Conservation (phyloP, 2,113 vertebrate genomes). For the Hylia prasina region DNA sequence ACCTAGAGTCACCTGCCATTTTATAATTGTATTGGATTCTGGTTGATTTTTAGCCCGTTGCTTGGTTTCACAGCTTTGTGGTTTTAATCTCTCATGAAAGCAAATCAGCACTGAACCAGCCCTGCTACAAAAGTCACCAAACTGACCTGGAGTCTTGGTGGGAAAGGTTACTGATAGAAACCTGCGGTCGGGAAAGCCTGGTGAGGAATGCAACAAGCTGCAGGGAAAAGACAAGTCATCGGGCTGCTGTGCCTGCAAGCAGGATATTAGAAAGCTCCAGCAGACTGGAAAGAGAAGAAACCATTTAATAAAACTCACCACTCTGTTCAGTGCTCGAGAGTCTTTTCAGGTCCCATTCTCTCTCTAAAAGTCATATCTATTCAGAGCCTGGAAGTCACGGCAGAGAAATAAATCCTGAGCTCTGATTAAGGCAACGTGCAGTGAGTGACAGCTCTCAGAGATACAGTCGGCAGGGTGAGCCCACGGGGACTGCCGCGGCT, state of each 20-base stretch:
- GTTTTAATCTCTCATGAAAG: conserved; percentile 21
- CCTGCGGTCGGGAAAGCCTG: not conserved
- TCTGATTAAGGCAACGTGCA: conserved; percentile 31
- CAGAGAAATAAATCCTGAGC: conserved; percentile 4
- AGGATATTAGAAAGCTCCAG: conserved; percentile 38
- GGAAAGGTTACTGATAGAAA: conserved; percentile 36
- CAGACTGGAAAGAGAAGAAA: conserved; percentile 40
- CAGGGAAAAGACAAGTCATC: conserved; percentile 40
- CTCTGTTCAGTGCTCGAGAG: conserved; percentile 23
- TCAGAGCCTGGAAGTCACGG: not conserved
- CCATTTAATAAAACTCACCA: conserved; percentile 67
- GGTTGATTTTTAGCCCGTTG: not conserved
- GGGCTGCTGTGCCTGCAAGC: conserved; percentile 33
- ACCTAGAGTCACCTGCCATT: conserved; percentile 78
- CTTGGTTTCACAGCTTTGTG: not conserved
- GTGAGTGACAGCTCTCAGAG: conserved; percentile 44
- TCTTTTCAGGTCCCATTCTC: conserved; percentile 43
- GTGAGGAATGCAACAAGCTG: conserved; percentile 60
- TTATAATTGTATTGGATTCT: conserved; percentile 25
- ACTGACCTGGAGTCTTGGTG: not conserved
- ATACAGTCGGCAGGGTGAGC: not conserved
- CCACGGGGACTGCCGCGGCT: not conserved
- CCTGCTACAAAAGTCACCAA: not conserved
- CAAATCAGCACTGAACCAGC: not conserved
- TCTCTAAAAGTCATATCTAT: conserved; percentile 14